Base-by-base conservation (phyloP, 2,797 vertebrate species). In the Ptychadena robeensis region DNA sequence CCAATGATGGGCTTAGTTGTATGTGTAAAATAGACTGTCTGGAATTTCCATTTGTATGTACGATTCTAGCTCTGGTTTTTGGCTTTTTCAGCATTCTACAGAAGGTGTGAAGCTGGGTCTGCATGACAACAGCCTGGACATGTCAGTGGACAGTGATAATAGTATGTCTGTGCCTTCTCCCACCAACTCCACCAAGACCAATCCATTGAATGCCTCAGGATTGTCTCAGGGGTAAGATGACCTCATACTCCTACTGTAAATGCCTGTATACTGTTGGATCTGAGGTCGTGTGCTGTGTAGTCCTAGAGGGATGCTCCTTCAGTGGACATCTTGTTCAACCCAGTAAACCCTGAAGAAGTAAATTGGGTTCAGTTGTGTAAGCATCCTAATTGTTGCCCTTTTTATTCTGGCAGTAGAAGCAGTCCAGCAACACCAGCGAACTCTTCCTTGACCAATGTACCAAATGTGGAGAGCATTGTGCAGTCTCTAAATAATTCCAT, bases 131-230 rank as follows among this genome's bases (percentile, higher is more conserved):
- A 95, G 94, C 87, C 90, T 97, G 81, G 95, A 97, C 86, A 90
- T 96, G 84, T 96, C 95, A 30, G 87, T 96, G 91, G 96, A 97
- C 92, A 96, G 96, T 87, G 96, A 97, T 86, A 96, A 96, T 93
- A 97, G 96, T 93, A 96, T 96, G 91, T 96, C 95, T 87, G 95
- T 96, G 91, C 95, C 96, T 91, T 96, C 96, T 2, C 95, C 95
- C 70, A 96, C 95, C 0, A 93, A 93, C 88, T 89, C 93, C 90
- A 88, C 91, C 88, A 96, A 95, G 91, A 93, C 88, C 80, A 92
- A 91, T 89, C 90, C 93, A 0, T 85, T 94, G 90, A 94, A 92
- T 87, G 93, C 90, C 87, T 94, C 93, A 63, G 89, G 93, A 91
- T 95, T 93, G 89, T 95, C 94, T 90, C 93, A 94, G 88, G 92